A percentile compares a stretch with the other conserved stretches of the same genome.
These are phyloP conservation scores for Omphaloscelis lunosa DNA, from an alignment of 2,888 invertebrate species.

Conservation along the genomic window DNA sequence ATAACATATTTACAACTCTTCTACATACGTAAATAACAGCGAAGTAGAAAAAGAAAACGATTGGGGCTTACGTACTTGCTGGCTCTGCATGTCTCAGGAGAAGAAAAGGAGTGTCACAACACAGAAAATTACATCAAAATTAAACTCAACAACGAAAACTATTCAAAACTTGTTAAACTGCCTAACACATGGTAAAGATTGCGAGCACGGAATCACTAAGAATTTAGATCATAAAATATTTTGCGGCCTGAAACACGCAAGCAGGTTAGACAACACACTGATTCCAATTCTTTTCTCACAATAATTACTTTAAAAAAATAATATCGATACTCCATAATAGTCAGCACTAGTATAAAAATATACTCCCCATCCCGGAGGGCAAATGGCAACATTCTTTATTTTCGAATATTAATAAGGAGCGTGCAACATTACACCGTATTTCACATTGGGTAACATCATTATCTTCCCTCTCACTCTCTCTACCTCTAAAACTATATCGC, in stretches of 20 bases:
- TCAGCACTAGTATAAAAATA: slow-evolving; percentile 79
- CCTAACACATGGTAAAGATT: too few relatives aligned
- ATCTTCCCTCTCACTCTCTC: slow-evolving; percentile 72
- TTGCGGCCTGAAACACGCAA: background rate
- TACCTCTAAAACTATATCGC: slow-evolving; percentile 61
- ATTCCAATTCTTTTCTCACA: background rate
- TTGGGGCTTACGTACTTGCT: background rate
- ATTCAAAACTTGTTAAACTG: background rate
- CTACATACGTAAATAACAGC: background rate
- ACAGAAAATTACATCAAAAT: background rate
- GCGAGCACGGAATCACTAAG: background rate
- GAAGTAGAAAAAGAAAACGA: background rate
- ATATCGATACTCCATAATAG: slow-evolving; percentile 66
- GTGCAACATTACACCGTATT: slow-evolving; percentile 89
- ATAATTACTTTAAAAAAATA: slow-evolving; percentile 36
- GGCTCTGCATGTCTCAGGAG: background rate
- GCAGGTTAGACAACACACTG: background rate
- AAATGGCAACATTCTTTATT: slow-evolving; percentile 89
- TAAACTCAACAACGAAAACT: background rate
- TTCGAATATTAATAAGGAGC: slow-evolving; percentile 89
- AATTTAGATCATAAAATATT: background rate
- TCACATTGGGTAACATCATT: slow-evolving; percentile 86
- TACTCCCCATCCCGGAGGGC: slow-evolving; percentile 84
- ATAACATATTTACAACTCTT: background rate
- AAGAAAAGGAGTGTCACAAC: background rate